phyloP scores from a whole-genome alignment of 92 coral and sea anemone genomes.

The Montipora capitata region DNA sequence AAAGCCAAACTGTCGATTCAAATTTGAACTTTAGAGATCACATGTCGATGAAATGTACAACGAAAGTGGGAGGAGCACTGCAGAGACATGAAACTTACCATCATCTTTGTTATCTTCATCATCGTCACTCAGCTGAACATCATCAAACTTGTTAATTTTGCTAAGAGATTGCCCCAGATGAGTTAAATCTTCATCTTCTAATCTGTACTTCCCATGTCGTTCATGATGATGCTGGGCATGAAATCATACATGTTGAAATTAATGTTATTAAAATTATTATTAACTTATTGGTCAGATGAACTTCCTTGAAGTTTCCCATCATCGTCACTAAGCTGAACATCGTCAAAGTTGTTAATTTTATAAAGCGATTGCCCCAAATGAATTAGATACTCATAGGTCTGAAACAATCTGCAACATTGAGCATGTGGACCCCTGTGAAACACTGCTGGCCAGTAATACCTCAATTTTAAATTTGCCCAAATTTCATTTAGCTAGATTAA shows the following conservation, averaged over 20 bases:
- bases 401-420: no score
- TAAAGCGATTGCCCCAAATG: conserved; percentile 97
- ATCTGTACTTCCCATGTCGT: conserved; percentile 79
- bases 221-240: conserved; percentile 90
- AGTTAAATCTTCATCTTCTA: conserved; percentile 96
- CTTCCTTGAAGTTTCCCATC: conserved; percentile 39
- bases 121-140: conserved; percentile 90
- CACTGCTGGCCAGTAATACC: no score
- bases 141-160: conserved; percentile 93
- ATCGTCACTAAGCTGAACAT: conserved; percentile 90
- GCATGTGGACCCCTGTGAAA: no score
- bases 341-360: conserved; percentile 93
- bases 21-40: no score
- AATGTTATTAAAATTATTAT: no score
- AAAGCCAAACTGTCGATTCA: no score
- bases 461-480: no score
- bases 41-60: no score
- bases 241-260: background rate
- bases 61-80: no score
- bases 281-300: no score
- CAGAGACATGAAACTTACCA: conserved; percentile 17
- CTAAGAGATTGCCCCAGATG: conserved; percentile 98
- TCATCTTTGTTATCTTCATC: conserved; percentile 75
- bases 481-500: no score
- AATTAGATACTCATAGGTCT: conserved; percentile 79